phyloP scores from a whole-genome alignment of 2,113 vertebrate species.

The Lepus europaeus region DNA sequence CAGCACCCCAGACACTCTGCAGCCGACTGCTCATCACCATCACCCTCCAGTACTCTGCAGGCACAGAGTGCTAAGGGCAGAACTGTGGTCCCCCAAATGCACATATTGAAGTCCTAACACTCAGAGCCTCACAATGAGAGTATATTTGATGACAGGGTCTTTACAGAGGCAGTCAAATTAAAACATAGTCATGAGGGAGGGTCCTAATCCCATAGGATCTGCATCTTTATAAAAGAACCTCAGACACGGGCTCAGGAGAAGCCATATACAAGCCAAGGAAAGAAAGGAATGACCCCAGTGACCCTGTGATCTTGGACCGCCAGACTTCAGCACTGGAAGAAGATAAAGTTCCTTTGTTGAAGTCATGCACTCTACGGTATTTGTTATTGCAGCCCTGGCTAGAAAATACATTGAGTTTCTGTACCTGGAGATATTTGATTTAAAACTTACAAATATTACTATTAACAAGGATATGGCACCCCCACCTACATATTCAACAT shows the following conservation, averaged over 20 bases:
- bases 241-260: too few species aligned
- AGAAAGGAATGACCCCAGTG: background rate
- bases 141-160: background rate
- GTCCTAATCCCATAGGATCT: background rate
- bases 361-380: too few species aligned
- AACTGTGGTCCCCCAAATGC: background rate
- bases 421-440: background rate
- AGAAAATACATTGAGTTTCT: background rate
- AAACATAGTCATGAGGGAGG: background rate
- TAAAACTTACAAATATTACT: background rate
- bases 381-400: too few species aligned
- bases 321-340: background rate
- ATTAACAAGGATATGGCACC: background rate
- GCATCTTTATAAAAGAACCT: background rate
- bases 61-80: too few species aligned
- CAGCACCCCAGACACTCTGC: fast-evolving
- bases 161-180: background rate
- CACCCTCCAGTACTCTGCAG: too few species aligned
- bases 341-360: background rate
- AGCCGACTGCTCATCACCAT: background rate
- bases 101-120: background rate
- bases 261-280: background rate
- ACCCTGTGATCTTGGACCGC: background rate
- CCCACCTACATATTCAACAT: background rate
- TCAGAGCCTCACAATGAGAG: background rate